Evolutionary conservation across 2,797 vertebrate species (phyloP).

Genomic region (Paedocypris micromegethes): DNA sequence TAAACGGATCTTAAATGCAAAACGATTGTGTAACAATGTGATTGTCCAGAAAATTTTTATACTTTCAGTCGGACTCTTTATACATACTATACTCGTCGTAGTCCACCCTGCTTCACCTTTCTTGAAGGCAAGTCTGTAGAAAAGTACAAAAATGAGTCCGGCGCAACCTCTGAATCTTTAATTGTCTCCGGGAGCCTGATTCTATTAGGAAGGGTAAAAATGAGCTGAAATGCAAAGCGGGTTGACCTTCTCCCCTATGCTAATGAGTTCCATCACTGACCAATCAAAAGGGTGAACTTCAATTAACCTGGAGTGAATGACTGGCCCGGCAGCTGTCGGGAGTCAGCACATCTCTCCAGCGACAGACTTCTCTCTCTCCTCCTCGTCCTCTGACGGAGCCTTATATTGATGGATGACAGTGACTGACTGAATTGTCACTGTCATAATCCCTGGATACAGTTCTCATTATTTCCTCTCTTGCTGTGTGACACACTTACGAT

Average conservation of each 20-base stretch:
- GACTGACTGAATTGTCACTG: constrained; percentile 21
- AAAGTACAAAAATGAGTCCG: constrained; percentile 28
- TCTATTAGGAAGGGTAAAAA: constrained; percentile 39
- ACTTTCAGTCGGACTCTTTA: too few species aligned
- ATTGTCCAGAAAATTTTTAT: too few species aligned
- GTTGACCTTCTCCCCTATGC: constrained; percentile 54
- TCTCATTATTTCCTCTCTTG: constrained; percentile 17
- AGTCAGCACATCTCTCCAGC: constrained; percentile 55
- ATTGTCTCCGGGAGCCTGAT: constrained; percentile 35
- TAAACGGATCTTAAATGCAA: too few species aligned
- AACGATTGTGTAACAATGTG: too few species aligned
- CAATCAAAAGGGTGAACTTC: constrained; percentile 61
- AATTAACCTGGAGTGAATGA: constrained; percentile 57
- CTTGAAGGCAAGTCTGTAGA: constrained; percentile 13
- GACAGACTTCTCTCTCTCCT: constrained; percentile 10
- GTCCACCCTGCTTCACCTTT: neutral
- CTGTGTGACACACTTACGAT: neutral
- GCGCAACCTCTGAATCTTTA: constrained; percentile 32
- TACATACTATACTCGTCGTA: too few species aligned
- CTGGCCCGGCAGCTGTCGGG: constrained; percentile 57
- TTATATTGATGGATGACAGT: constrained; percentile 34
- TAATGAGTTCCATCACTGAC: constrained; percentile 60
- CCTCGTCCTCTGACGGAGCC: constrained; percentile 21
- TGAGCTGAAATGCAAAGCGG: constrained; percentile 48
- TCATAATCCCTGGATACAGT: constrained; percentile 20